phyloP scores from a whole-genome alignment of 23 tunicate genomes.

The Styela clava region DNA sequence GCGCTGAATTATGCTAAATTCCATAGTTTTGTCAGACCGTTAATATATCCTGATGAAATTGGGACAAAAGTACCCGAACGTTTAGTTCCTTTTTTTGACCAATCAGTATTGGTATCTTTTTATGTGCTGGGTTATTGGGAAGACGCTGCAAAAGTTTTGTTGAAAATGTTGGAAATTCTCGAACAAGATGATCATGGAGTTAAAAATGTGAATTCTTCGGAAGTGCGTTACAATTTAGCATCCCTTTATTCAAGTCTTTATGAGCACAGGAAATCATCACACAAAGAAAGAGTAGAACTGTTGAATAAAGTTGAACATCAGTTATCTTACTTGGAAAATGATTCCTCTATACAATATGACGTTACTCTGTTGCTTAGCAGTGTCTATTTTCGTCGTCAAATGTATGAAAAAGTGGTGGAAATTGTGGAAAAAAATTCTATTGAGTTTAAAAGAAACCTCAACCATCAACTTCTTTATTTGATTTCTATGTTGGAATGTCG shows the following conservation, averaged over 20 bases:
- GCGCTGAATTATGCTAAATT: background rate
- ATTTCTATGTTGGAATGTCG: background rate
- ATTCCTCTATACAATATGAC: background rate
- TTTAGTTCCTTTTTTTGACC: background rate
- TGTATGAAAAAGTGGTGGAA: background rate
- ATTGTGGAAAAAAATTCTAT: background rate
- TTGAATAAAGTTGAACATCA: background rate
- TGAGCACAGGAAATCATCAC: background rate
- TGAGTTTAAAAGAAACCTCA: background rate
- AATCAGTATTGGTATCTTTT: background rate
- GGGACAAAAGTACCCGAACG: background rate
- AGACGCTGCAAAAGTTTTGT: background rate
- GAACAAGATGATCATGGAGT: background rate
- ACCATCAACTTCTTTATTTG: background rate
- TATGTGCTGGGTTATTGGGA: background rate
- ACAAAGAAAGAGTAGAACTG: background rate
- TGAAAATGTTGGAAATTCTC: background rate
- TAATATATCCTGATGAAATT: background rate
- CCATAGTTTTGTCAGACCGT: background rate
- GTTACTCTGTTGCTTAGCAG: background rate
- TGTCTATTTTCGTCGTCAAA: background rate
- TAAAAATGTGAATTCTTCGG: background rate
- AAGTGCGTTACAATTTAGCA: background rate
- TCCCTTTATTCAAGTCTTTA: background rate
- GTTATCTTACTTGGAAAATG: background rate